Percentiles rank a stretch among this genome's conserved stretches.
These are phyloP conservation scores for Drosophila falleni DNA, from an alignment of 2,888 invertebrate species.

Conservation along the genomic window DNA sequence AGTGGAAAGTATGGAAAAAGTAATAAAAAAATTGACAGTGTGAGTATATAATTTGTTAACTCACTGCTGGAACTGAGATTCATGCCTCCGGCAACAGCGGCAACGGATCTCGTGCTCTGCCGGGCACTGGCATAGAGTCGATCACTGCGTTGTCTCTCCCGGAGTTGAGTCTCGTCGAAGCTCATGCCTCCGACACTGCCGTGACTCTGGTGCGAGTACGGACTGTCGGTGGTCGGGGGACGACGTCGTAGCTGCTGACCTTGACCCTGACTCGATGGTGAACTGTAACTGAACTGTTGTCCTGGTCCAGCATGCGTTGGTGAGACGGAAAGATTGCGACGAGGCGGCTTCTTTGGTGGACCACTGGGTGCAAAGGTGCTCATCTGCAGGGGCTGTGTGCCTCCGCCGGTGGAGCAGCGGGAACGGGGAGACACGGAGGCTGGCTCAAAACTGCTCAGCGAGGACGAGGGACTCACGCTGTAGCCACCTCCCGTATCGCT, in stretches of 20 bases:
- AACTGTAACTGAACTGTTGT: constrained; percentile 78
- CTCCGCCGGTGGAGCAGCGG: constrained; percentile 79
- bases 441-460: constrained; percentile 84
- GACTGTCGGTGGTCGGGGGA: constrained; percentile 73
- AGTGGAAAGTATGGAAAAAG: no score
- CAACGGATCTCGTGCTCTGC: constrained; percentile 74
- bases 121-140: constrained; percentile 79
- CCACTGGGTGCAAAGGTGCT: constrained; percentile 87
- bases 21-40: no score
- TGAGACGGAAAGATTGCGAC: constrained; percentile 93
- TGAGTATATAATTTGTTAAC: no score
- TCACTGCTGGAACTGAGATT: constrained; percentile 79
- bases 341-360: constrained; percentile 95
- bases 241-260: constrained; percentile 51
- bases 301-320: constrained; percentile 89
- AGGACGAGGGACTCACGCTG: constrained; percentile 83
- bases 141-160: constrained; percentile 70
- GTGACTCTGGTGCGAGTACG: constrained; percentile 81
- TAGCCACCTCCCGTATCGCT: constrained; percentile 77
- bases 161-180: constrained; percentile 71
- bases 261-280: constrained; percentile 73
- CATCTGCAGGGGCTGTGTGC: constrained; percentile 68
- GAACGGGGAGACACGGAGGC: constrained; percentile 82
- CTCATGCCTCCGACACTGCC: constrained; percentile 78
- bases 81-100: constrained; percentile 66